A percentile compares a stretch with the other conserved stretches of the same genome.
These are phyloP conservation scores for Gallirallus australis DNA, from an alignment of 2,797 vertebrate species.

Conservation along the genomic window DNA sequence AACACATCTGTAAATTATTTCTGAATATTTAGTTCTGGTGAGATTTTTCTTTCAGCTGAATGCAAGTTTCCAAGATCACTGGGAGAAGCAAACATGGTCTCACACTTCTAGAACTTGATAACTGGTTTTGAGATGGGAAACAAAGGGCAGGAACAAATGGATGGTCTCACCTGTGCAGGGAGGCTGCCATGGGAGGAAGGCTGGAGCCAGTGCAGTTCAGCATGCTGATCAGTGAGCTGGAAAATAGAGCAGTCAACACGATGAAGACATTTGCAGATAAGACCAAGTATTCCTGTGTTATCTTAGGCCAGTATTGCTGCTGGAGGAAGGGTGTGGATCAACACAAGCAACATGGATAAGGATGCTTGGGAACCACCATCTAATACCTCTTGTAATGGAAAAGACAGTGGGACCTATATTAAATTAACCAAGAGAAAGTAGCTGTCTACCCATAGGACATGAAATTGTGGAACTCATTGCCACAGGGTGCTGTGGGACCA, in stretches of 20 bases:
- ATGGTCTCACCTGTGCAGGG: background rate
- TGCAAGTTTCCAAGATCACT: background rate
- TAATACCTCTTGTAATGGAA: background rate
- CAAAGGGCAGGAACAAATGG: background rate
- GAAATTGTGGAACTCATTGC: background rate
- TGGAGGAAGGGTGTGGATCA: background rate
- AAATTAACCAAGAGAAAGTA: background rate
- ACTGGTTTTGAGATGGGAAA: background rate
- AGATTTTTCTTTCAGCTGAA: background rate
- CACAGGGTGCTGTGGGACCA: background rate
- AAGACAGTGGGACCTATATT: background rate
- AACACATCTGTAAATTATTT: rapidly evolving
- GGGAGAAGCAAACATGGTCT: background rate
- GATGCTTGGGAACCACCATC: background rate
- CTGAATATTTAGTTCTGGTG: background rate
- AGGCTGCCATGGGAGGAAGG: rapidly evolving
- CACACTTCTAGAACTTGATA: background rate
- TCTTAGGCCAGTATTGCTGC: background rate
- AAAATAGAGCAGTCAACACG: background rate
- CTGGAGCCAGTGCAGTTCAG: background rate
- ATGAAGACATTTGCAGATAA: background rate
- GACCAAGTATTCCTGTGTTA: background rate
- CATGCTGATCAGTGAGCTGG: rapidly evolving
- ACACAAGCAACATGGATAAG: background rate
- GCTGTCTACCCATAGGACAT: background rate